These are phyloP conservation scores for Drosophila kepulauana DNA, from an alignment of 1,140 invertebrate species.

Conservation along the genomic window DNA sequence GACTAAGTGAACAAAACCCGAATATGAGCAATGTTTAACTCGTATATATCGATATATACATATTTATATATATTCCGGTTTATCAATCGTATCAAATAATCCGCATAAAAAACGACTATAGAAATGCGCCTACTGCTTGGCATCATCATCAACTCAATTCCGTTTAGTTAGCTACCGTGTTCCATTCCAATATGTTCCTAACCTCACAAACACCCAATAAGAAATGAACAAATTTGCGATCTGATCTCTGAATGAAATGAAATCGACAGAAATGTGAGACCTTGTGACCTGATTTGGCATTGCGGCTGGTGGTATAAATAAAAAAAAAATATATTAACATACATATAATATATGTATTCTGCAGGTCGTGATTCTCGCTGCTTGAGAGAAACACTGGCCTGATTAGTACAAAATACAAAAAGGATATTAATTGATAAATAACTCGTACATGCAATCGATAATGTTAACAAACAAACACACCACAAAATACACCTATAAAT, in stretches of 20 bases:
- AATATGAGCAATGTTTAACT: slow-evolving; percentile 43
- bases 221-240: background rate
- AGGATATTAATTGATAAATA: background rate
- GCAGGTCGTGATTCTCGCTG: background rate
- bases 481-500: slow-evolving; percentile 23
- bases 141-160: slow-evolving; percentile 12
- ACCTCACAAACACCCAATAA: slow-evolving; percentile 19
- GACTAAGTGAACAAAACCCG: slow-evolving; percentile 49
- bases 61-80: slow-evolving; percentile 17
- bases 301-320: slow-evolving; percentile 33
- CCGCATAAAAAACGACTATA: slow-evolving; percentile 12
- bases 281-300: slow-evolving; percentile 59
- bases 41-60: slow-evolving; percentile 36
- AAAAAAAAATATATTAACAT: slow-evolving; percentile 17
- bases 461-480: slow-evolving; percentile 17
- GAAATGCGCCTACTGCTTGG: slow-evolving; percentile 39
- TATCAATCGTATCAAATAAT: slow-evolving; percentile 10
- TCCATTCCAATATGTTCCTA: slow-evolving; percentile 27
- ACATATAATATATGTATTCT: background rate
- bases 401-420: slow-evolving; percentile 14
- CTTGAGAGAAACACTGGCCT: background rate
- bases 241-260: background rate
- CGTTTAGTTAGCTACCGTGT: background rate
- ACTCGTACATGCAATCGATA: slow-evolving; percentile 16
- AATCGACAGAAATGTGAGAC: slow-evolving; percentile 52